These are phyloP conservation scores for Clusia tigrina DNA, from an alignment of 2,888 invertebrate species.

Conservation along the genomic window DNA sequence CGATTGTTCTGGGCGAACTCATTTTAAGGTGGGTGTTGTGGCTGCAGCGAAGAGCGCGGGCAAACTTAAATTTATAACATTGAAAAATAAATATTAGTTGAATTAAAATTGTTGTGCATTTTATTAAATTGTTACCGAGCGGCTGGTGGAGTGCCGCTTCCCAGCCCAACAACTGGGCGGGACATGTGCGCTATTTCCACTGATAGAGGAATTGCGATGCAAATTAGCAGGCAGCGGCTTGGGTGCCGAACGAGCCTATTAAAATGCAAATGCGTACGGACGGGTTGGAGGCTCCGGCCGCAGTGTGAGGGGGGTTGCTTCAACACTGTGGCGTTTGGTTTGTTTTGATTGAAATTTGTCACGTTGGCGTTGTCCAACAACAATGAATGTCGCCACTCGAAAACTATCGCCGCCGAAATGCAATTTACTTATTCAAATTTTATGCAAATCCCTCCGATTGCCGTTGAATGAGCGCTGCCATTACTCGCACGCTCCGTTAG, in stretches of 20 bases:
- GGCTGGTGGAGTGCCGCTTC: too few relatives aligned
- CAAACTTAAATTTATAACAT: too few relatives aligned
- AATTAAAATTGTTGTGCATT: too few relatives aligned
- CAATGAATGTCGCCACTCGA: conserved; percentile 8
- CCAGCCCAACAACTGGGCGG: too few relatives aligned
- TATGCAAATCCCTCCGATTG: conserved; percentile 50
- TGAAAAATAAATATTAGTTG: too few relatives aligned
- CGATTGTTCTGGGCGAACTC: too few relatives aligned
- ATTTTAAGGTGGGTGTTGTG: too few relatives aligned
- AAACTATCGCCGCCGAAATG: conserved; percentile 41
- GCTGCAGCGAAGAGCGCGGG: too few relatives aligned
- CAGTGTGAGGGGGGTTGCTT: not conserved
- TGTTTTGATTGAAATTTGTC: conserved; percentile 16
- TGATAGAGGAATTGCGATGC: too few relatives aligned
- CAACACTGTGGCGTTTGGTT: too few relatives aligned
- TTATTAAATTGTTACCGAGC: too few relatives aligned
- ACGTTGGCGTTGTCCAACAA: not conserved
- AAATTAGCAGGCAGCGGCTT: not conserved
- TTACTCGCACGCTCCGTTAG: not conserved
- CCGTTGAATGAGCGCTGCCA: not conserved
- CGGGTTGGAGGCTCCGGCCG: not conserved
- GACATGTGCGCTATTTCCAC: too few relatives aligned
- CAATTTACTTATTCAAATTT: conserved; percentile 61
- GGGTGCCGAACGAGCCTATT: conserved; percentile 12
- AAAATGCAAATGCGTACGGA: conserved; percentile 28